Base-by-base conservation (phyloP, 2,888 invertebrate species). In the Catocala nupta region DNA sequence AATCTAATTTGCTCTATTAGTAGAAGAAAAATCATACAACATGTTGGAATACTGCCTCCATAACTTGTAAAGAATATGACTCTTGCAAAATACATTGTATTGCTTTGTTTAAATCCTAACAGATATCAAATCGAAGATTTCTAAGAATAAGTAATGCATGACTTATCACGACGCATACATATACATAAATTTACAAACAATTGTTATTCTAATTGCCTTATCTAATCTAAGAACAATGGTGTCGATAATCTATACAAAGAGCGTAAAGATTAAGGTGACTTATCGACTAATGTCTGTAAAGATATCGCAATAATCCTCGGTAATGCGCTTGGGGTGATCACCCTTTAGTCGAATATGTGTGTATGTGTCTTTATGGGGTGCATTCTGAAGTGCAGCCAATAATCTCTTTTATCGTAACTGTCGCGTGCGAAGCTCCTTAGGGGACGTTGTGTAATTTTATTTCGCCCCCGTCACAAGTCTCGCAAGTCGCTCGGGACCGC, bases 341-440 rank as follows among this genome's bases (percentile, higher is more conserved):
- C 86, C 88, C 88, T 84, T 78, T 83, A 82, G 66, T 85, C 81
- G 86, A 84, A 89, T 87, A 88, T 87, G 13, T 45, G 81, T 84
- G 78, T 68, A 73, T 71, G 70, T 77, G 80, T 75, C 77, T 77
- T 77, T 75, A 89, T 88, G 81, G 92, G 92, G 92, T 92, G 92
- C 91, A 91, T 90, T 88, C 84, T 86, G 79, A 84, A 91, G 90
- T 88, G 89, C 86, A 88, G 82, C 83, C 87, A 90, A 88, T 91
- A 92, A 92, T 92, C 90, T 89, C 85, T 81, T 86, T 81, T 86
- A 89, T 86, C 87, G 86, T 85, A 86, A 84, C 84, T 75, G 89
- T 88, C 87, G 89, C 88, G 87, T 89, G 87, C 81, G 78, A 75
- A 68, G 66, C 71, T 80, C 84, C 82, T 84, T 81, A 73, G 83